Base-by-base conservation (phyloP, 2,113 vertebrate species). In the Mustelus asterias region DNA sequence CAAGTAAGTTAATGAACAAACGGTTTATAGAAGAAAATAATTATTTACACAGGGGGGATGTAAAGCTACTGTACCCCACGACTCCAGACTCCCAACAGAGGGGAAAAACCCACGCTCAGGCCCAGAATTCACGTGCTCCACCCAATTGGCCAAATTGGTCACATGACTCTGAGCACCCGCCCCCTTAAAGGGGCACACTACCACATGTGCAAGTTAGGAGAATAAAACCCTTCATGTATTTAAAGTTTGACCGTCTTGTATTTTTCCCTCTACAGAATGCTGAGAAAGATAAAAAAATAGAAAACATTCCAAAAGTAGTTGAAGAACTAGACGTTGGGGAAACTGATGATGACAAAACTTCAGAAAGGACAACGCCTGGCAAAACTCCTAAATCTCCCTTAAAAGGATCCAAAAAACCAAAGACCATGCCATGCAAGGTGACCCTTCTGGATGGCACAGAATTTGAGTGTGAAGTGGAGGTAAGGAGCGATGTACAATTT, bases 331-430 rank as follows among this genome's bases (percentile, higher is more conserved):
- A 98, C 86, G 98, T 98, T 97, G 98, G 97, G 95, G 98, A 99
- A 97, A 97, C 98, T 0, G 86, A 96, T 37, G 95, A 90, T 41
- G 98, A 99, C 0, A 98, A 98, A 96, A 97, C 98, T 72, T 99
- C 98, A 0, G 99, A 99, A 97, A 98, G 98, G 97, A 99, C 98
- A 4, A 99, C 99, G 0, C 98, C 99, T 29, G 99, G 98, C 97
- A 99, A 98, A 97, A 98, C 98, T 96, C 98, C 98, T 96, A 99
- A 98, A 96, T 99, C 99, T 0, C 99, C 99, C 0, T 98, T 99
- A 97, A 99, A 99, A 97, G 97, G 97, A 94, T 98, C 98, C 96
- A 99, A 99, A 96, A 98, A 99, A 63, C 97, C 98, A 83, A 99
- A 99, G 97, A 99, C 98, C 0, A 96, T 97, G 76, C 97, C 98